Base-by-base conservation (phyloP, 2,888 invertebrate genomes). In the Cheilosia soror region DNA sequence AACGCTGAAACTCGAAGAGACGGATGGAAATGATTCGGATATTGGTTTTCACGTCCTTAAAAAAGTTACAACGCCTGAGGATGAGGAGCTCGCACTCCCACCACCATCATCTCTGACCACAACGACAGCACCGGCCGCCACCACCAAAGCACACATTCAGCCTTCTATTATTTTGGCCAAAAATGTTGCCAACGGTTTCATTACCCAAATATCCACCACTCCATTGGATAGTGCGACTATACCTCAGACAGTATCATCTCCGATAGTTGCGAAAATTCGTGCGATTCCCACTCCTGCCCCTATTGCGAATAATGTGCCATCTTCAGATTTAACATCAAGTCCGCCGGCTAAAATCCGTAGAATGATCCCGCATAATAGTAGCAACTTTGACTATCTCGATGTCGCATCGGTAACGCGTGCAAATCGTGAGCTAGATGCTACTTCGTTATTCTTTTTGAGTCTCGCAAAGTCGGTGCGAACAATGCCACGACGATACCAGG, bases 401-500 rank as follows among this genome's bases (percentile, higher is more conserved):
- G 90, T 92, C 13, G 88, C 89, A 2, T 90, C 91, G 0, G 90
- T 92, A 69, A 82, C 90, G 31, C 91, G 91, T 60, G 91, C 91
- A 1, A 92, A 91, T 82, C 89, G 91, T 11, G 92, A 92, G n/a
- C 87, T 92, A 27, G 92, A 92, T 71, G 90, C 92, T 11, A 92
- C 91, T 33, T 91, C 91, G 2, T 87, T 92, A 25, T 92, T 92
- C 85, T 92, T 92, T 40, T 73, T 92, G 11, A 92, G 92, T 73
- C 65, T 92, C 66, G 91, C 92, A 0, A 90, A 91, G 0, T 90
- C 92, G 33, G 92, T 92, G 66, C 89, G 91, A 15, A 88, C 90
- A 25, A 91, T 92, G 92, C 92, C 92, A 29, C 91, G 90, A 78
- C 91, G 92, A 84, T 91, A 91, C 31, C 92, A 92, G 71, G 90